phyloP scores from a whole-genome alignment of 2,113 vertebrate genomes.

The Pseudolaguvia tuberculata region DNA sequence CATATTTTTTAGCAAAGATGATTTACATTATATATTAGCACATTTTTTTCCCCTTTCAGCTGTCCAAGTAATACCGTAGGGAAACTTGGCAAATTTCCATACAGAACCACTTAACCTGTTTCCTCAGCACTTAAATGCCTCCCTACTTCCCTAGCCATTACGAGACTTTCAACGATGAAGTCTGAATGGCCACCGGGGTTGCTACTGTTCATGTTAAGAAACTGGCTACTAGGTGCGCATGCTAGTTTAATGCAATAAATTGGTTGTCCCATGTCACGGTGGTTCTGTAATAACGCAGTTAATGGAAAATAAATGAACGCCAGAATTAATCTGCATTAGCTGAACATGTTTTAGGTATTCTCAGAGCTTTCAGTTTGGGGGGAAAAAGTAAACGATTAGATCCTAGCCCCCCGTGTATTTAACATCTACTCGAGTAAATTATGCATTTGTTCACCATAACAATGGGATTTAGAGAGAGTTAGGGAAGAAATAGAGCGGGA shows the following conservation, averaged over 20 bases:
- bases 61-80: too few species aligned
- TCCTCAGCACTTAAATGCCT: too few species aligned
- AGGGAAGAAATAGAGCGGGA: not conserved
- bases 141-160: too few species aligned
- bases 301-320: not conserved
- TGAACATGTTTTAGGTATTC: not conserved
- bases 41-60: too few species aligned
- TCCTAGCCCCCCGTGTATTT: not conserved
- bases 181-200: too few species aligned
- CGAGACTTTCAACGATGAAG: too few species aligned
- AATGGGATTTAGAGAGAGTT: conserved; percentile 2
- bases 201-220: too few species aligned
- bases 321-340: conserved; percentile 27
- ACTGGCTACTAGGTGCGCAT: not conserved
- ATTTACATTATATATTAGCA: too few species aligned
- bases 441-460: conserved; percentile 19
- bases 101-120: too few species aligned
- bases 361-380: not conserved
- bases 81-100: too few species aligned
- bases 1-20: too few species aligned
- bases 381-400: conserved; percentile 1
- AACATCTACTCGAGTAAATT: conserved; percentile 17
- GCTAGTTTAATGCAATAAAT: not conserved
- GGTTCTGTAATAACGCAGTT: not conserved
- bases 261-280: too few species aligned